phyloP scores from a whole-genome alignment of 2,113 vertebrate genomes.

The Rhadina sibilatrix region DNA sequence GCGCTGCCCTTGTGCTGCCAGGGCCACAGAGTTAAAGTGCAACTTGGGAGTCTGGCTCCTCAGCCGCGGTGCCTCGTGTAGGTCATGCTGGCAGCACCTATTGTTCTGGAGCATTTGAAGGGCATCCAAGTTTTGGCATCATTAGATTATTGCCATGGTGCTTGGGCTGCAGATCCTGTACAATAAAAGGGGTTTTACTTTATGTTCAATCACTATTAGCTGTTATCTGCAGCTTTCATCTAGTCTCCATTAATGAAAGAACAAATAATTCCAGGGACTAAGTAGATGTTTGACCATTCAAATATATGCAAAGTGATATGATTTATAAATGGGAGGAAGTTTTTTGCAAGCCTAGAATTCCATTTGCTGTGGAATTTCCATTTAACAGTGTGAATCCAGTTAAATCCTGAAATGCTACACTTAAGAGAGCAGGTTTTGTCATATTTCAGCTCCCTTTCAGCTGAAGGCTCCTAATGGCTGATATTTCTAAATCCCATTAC shows the following conservation, averaged over 20 bases:
- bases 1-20: not conserved
- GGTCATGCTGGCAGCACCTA: slow-evolving; percentile 31
- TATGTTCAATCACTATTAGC: slow-evolving; percentile 16
- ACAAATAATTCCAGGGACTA: slow-evolving; percentile 50
- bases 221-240: slow-evolving; percentile 62
- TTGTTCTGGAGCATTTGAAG: slow-evolving; percentile 63
- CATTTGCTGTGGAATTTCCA: slow-evolving; percentile 44
- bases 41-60: not conserved
- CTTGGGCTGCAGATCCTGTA: not conserved
- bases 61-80: not conserved
- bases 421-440: not conserved
- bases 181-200: slow-evolving; percentile 57
- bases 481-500: not conserved
- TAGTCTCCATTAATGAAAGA: slow-evolving; percentile 68
- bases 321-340: slow-evolving; percentile 45
- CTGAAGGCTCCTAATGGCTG: not conserved
- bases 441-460: not conserved
- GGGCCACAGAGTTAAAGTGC: not conserved
- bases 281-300: slow-evolving; percentile 46
- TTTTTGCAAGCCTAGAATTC: slow-evolving; percentile 31
- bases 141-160: slow-evolving; percentile 67
- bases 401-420: not conserved
- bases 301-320: slow-evolving; percentile 53
- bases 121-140: slow-evolving; percentile 66
- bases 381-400: slow-evolving; percentile 1